These are phyloP conservation scores for Ellobium chinense DNA, from an alignment of 2,888 invertebrate species.

Conservation along the genomic window DNA sequence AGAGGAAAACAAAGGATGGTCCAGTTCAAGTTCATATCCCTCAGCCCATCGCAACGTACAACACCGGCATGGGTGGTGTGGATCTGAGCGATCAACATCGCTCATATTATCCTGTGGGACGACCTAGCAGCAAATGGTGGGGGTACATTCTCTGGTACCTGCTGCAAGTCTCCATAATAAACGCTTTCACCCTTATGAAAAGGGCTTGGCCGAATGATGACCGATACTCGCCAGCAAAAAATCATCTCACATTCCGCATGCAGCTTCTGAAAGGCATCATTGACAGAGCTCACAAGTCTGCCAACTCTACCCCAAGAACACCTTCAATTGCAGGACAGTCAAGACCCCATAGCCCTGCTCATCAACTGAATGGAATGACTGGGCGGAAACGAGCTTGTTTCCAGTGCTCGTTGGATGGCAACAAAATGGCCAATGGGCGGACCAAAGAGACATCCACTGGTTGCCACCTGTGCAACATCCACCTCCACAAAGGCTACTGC, in stretches of 20 bases:
- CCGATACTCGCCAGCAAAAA: not conserved
- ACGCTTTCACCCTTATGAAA: conserved; percentile 35
- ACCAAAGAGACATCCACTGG: not conserved
- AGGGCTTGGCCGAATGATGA: not conserved
- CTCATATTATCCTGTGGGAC: conserved; percentile 42
- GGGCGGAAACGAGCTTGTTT: conserved; percentile 15
- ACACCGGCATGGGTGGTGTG: conserved; percentile 31
- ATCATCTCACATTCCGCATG: conserved; percentile 12
- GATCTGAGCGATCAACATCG: conserved; percentile 32
- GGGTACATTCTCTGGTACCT: conserved; percentile 40
- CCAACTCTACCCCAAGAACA: not conserved
- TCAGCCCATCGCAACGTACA: not conserved
- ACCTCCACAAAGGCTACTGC: not conserved
- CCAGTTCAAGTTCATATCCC: not conserved
- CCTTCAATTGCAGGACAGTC: not conserved
- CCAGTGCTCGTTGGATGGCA: conserved; percentile 27
- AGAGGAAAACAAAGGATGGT: not conserved
- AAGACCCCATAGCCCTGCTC: not conserved
- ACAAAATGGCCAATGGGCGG: not conserved
- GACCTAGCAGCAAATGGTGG: conserved; percentile 43
- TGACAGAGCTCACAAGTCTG: not conserved
- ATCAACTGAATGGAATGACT: not conserved
- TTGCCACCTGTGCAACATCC: not conserved
- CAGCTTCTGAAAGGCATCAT: not conserved
- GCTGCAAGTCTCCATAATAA: conserved; percentile 31